Conservation (phyloP, 2,797 vertebrate species). For the Helostoma temminkii region DNA sequence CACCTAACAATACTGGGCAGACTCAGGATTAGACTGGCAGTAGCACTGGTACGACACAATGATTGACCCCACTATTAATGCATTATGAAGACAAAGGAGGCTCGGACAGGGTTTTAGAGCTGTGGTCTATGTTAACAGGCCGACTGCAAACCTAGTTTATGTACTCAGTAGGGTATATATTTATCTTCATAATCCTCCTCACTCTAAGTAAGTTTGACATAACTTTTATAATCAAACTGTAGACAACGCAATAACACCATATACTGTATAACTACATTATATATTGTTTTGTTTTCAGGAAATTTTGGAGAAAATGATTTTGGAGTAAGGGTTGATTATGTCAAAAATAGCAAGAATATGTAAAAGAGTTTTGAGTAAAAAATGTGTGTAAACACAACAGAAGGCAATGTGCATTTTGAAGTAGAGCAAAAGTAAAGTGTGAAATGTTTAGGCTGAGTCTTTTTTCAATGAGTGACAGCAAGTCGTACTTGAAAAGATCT, state of each 20-base stretch:
- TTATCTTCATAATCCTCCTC: conserved; percentile 59
- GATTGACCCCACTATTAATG: conserved; percentile 56
- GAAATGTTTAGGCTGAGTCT: conserved; percentile 3
- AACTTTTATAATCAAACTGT: conserved; percentile 30
- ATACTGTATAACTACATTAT: no score
- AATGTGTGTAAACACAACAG: neutral
- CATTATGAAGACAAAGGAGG: conserved; percentile 56
- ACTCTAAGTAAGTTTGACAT: conserved; percentile 47
- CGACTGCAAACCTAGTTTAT: conserved; percentile 48
- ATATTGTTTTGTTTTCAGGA: conserved; percentile 11
- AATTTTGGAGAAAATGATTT: no score
- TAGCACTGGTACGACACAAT: conserved; percentile 36
- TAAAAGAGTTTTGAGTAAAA: conserved; percentile 28
- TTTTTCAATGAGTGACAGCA: neutral
- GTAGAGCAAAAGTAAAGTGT: conserved; percentile 10
- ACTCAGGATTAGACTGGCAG: conserved; percentile 42
- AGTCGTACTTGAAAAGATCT: neutral
- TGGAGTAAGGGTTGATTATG: conserved; percentile 1
- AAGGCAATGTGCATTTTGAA: neutral
- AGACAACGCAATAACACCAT: neutral
- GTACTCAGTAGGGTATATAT: conserved; percentile 47
- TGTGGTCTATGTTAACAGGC: conserved; percentile 63
- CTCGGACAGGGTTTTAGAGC: conserved; percentile 41
- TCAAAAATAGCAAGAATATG: conserved; percentile 1
- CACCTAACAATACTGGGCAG: conserved; percentile 55